Base-by-base conservation (phyloP, 1,140 invertebrate species). In the Anagrus nilaparvatae region DNA sequence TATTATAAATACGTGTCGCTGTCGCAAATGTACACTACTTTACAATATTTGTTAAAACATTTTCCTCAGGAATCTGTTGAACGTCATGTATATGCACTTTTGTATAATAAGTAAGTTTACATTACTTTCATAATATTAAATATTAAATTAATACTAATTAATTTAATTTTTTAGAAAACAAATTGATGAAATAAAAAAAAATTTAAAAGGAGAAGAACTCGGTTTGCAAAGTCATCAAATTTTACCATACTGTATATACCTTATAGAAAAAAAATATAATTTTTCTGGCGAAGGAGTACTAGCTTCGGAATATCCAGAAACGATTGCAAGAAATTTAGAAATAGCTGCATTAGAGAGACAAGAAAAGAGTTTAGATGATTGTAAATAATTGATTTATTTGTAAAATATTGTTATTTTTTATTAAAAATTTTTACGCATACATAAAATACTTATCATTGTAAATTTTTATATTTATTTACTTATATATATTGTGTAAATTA, bases 101-200 rank as follows among this genome's bases (percentile, higher is more conserved):
- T 78, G 28, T 76, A 78, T 63, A 69, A 72, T 18, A 69, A 61
- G 73, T 72, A 67, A 56, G 64, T 63, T 19, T 31, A n/a, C 28
- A 37, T 10, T 29, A 36, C 31, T 37, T 23, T 18, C 24, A 31
- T 3, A 32, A 32, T 31, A 7, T 24, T 42, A 19, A 28, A 16
- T 17, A 32, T n/a, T 27, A 5, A 21, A 38, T 30, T 36, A 17
- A 24, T 18, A 24, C 40, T 29, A 0, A 23, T 12, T 1, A 29
- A 18, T 36, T 9, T 36, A 42, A 27, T 41, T 46, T n/a, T 36
- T 39, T 31, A 38, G 27, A 51, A 49, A 46, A 17, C 8, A 16
- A 37, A 42, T 24, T n/a, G 25, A 40, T 4, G 33, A 35, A 42
- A 46, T 43, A 37, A 40, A 27, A 43, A 40, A 47, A 32, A 45